A percentile compares a stretch with the other conserved stretches of the same genome.
These are phyloP conservation scores for Graptemys geographica DNA, from an alignment of 2,797 vertebrate species.

Conservation along the genomic window DNA sequence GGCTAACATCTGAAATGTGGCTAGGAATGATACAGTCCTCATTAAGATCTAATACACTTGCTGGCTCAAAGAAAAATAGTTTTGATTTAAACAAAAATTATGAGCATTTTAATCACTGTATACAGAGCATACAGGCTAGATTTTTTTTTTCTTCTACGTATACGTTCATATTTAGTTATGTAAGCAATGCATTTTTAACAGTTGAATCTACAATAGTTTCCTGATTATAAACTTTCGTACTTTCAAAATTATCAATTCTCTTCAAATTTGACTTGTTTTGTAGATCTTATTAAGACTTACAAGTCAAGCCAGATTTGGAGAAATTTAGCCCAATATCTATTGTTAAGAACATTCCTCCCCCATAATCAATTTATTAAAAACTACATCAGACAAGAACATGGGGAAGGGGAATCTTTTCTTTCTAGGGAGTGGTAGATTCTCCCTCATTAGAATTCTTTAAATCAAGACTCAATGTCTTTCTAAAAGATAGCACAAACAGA, in stretches of 20 bases:
- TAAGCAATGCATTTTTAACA: no score
- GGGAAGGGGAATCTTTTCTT: not conserved
- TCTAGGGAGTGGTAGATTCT: not conserved
- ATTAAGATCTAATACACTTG: not conserved
- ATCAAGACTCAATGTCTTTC: not conserved
- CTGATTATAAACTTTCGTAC: not conserved
- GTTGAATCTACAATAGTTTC: not conserved
- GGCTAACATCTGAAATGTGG: not conserved
- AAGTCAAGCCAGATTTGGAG: not conserved
- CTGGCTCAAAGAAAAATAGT: not conserved
- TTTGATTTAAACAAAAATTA: not conserved
- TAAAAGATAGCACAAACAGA: not conserved
- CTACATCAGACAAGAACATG: not conserved
- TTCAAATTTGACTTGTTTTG: not conserved
- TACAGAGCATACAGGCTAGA: not conserved
- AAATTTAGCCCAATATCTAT: not conserved
- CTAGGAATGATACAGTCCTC: not conserved
- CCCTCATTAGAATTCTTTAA: not conserved
- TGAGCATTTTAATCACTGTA: not conserved
- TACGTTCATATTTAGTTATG: not conserved
- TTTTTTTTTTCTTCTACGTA: not conserved
- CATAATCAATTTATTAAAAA: not conserved
- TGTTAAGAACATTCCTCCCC: not conserved
- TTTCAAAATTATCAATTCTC: accelerated
- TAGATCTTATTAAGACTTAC: not conserved